These are phyloP conservation scores for Brachyopa scutellaris DNA, from an alignment of 2,888 invertebrate species.

Conservation along the genomic window DNA sequence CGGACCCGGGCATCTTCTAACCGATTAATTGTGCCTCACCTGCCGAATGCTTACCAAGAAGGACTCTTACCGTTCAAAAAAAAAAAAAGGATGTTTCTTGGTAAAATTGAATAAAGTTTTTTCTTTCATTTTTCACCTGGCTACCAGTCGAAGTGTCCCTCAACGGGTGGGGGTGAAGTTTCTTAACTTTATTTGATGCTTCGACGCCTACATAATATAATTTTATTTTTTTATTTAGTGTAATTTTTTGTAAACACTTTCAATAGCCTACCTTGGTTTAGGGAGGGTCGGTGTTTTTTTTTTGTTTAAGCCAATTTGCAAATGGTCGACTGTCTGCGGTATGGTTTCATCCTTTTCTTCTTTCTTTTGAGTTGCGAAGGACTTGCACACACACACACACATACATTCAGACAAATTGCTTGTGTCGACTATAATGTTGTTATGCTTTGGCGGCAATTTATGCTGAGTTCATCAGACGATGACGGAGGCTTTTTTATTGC, in stretches of 20 bases:
- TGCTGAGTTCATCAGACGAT: slow-evolving; percentile 32
- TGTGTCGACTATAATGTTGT: slow-evolving; percentile 25
- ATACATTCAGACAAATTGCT: too few species aligned
- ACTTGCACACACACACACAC: background rate
- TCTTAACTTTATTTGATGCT: slow-evolving; percentile 41
- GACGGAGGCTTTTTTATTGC: slow-evolving; percentile 36
- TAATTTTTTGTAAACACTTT: slow-evolving; percentile 20
- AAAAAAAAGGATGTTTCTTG: slow-evolving; percentile 14
- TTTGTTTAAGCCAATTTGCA: slow-evolving; percentile 30
- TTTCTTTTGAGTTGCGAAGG: slow-evolving; percentile 8
- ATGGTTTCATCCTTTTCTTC: slow-evolving; percentile 26
- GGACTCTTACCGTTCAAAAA: slow-evolving; percentile 3
- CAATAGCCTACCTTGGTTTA: slow-evolving; percentile 10
- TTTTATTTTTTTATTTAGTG: background rate
- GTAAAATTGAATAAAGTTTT: slow-evolving; percentile 42
- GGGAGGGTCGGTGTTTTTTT: background rate
- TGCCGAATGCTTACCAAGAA: background rate
- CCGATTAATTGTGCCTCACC: slow-evolving; percentile 14
- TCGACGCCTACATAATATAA: slow-evolving; percentile 17
- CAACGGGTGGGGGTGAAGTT: slow-evolving; percentile 3
- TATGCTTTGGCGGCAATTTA: slow-evolving; percentile 31
- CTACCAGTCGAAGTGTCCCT: slow-evolving; percentile 22
- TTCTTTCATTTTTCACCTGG: slow-evolving; percentile 22
- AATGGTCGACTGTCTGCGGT: slow-evolving; percentile 47
- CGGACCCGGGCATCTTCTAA: too few species aligned